Evolutionary conservation across 1,140 invertebrate genomes (phyloP), one percentile per base, ranked within the genome.

Genomic region (Aphelinus atriplicis): DNA sequence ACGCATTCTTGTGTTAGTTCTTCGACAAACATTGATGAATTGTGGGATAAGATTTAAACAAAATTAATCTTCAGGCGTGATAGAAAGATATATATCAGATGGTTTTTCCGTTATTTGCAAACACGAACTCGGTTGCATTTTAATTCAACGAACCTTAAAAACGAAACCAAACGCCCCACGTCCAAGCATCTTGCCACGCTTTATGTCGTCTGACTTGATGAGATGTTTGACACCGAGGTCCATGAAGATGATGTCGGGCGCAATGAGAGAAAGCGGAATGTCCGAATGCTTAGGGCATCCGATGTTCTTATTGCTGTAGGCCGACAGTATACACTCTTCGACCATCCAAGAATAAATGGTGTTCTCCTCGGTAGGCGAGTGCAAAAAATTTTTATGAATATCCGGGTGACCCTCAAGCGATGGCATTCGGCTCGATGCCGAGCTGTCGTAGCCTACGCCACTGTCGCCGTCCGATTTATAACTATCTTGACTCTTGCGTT

Each of bases 101-200:
- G 26, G 26, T 26, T 26, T 26, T 26, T 26, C 26, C 26, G 26
- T 26, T 26, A 26, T 26, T 26, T 26, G 26, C 26, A 26, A 26
- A 26, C 26, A 26, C 26, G 26, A 26, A 26, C 26, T 26, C 26
- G 26, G 26, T 26, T 26, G 26, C 26, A 26, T 26, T 26, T 26
- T 26, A 26, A 26, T 26, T 26, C 26, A 26, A 26, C 26, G 26
- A 2, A 72, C 72, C 65, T 94, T 93, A 84, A 97, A 98, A 1
- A 99, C 98, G 84, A 98, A 97, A 1, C 98, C 98, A 90, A 99
- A 99, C 0, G 97, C 97, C 0, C 98, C 98, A 53, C 97, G 92
- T 0, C 98, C 98, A n/a, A 98, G 87, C 83, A 96, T 89, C 74
- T 92, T 91, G 1, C 94, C 95, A 66, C 94, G 88, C 53, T 92